Evolutionary conservation across 2,888 invertebrate species (phyloP).

Genomic region (Latrodectus elegans): DNA sequence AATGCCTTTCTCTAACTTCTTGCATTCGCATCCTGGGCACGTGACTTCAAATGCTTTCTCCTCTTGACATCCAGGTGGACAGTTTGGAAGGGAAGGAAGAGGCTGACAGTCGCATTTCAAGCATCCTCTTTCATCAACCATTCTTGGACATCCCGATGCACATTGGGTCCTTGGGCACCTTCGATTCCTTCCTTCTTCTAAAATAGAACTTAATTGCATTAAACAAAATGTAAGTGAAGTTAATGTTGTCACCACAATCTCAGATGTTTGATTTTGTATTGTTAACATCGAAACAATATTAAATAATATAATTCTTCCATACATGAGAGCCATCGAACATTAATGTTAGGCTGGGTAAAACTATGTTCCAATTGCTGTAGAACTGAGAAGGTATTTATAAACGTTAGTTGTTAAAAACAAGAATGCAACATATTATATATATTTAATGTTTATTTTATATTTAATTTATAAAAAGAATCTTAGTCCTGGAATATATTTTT

Average conservation of each 20-base stretch:
- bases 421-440: no score
- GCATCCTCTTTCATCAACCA: constrained; percentile 14
- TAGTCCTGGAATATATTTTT: no score
- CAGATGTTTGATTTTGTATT: background rate
- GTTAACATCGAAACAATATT: background rate
- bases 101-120: constrained; percentile 39
- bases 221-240: background rate
- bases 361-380: background rate
- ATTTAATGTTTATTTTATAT: no score
- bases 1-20: constrained; percentile 4
- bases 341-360: background rate
- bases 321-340: background rate
- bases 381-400: no score
- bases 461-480: no score
- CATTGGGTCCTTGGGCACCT: constrained; percentile 7
- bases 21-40: constrained; percentile 46
- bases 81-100: constrained; percentile 13
- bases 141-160: background rate
- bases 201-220: background rate
- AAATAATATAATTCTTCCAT: background rate
- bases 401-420: no score
- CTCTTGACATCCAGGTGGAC: constrained; percentile 32
- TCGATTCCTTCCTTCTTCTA: background rate
- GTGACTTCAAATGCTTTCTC: constrained; percentile 27
- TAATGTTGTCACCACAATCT: background rate